A percentile compares a stretch with the other conserved stretches of the same genome.
Conservation (phyloP, 2,888 invertebrate genomes). For the Spilarctia lutea region DNA sequence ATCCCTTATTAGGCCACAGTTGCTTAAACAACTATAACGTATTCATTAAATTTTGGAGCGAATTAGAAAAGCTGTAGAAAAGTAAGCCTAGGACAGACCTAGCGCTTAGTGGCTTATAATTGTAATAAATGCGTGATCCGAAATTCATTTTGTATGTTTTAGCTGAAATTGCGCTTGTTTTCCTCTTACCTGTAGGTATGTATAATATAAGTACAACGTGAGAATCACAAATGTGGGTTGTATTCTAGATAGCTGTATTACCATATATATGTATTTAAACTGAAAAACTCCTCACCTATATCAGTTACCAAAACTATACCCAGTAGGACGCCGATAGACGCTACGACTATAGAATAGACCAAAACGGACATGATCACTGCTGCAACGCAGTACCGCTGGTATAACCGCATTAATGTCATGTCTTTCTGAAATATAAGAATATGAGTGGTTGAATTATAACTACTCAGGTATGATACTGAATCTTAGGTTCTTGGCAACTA, state of each 20-base stretch:
- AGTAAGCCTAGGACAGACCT: too few relatives aligned
- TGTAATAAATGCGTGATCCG: too few relatives aligned
- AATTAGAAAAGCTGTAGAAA: too few relatives aligned
- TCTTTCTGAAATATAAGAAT: constrained; percentile 63
- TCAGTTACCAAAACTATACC: constrained; percentile 60
- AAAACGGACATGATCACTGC: constrained; percentile 63
- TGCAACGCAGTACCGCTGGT: constrained; percentile 65
- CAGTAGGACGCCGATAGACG: constrained; percentile 58
- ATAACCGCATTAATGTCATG: constrained; percentile 61
- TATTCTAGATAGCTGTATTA: neutral
- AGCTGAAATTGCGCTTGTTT: too few relatives aligned
- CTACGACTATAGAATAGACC: constrained; percentile 72
- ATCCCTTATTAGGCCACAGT: too few relatives aligned
- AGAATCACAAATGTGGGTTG: too few relatives aligned
- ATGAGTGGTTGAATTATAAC: neutral
- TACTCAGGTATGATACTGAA: neutral
- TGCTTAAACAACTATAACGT: too few relatives aligned
- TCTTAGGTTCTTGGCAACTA: neutral
- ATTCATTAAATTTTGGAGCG: too few relatives aligned
- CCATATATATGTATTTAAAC: neutral
- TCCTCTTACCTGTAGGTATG: too few relatives aligned
- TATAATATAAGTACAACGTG: too few relatives aligned
- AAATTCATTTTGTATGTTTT: too few relatives aligned
- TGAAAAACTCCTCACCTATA: constrained; percentile 56
- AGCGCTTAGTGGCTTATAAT: too few relatives aligned